Evolutionary conservation across 2,888 invertebrate genomes (phyloP), one percentile per base, ranked within the genome.

Genomic region (Baronia brevicornis): DNA sequence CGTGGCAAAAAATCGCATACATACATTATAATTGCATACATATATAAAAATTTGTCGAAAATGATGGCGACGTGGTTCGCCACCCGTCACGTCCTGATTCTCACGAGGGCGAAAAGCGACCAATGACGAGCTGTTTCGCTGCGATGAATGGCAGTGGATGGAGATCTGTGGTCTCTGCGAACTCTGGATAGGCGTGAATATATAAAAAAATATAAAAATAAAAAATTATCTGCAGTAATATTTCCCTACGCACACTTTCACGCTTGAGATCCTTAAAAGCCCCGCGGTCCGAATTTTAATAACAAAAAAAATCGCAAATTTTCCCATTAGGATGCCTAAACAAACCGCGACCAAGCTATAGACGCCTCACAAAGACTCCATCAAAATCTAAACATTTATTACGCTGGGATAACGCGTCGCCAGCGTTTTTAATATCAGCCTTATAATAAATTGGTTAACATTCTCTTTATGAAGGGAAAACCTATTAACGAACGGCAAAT

Each of bases 401-500:
- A 63, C 50, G 46, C 48, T 48, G n/a, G 64, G 60, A 67, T 70
- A 68, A 64, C 57, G 61, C 54, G 52, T 49, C 50, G 50, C 57
- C 56, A 56, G 59, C 62, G 67, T 77, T 79, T 82, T 82, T 82
- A 82, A 82, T 82, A 82, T 78, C 65, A 63, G 57, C 66, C 62
- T 68, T 60, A 72, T 79, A 79, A 84, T 82, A 82, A 82, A 84
- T 82, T 78, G 79, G 80, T 78, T 75, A 79, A 61, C 77, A 80
- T 82, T 80, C 79, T 67, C 77, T 73, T 82, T 82, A 78, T 80
- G 80, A 79, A 77, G 73, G 75, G 67, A 80, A 79, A 79, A 78
- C 77, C 75, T 82, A 82, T 82, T 80, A 82, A 80, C 78, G 72
- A 71, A 60, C 66, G 64, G 50, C 60, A 65, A 77, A 80, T 73